Evolutionary conservation across 2,888 invertebrate species (phyloP).

Genomic region (Anaspis maculata): DNA sequence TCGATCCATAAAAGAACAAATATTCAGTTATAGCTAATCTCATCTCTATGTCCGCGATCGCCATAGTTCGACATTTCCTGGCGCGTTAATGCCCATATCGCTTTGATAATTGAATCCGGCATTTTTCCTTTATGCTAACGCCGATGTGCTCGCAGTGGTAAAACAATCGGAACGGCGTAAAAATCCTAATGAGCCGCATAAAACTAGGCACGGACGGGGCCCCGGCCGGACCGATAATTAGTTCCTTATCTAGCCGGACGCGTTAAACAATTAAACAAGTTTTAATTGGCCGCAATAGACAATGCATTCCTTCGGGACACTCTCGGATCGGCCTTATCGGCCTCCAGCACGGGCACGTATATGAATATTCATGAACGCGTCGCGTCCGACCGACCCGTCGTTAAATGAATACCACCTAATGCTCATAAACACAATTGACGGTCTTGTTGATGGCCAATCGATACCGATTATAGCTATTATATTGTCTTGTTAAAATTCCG

Average conservation of each 20-base stretch:
- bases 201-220: not conserved
- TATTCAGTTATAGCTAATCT: too few species aligned
- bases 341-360: not conserved
- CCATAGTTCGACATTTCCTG: too few species aligned
- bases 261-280: slow-evolving; percentile 10
- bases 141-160: not conserved
- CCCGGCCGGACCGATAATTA: slow-evolving; percentile 7
- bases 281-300: slow-evolving; percentile 13
- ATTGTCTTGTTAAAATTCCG: not conserved
- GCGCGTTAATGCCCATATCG: too few species aligned
- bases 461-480: slow-evolving; percentile 4
- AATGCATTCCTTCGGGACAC: slow-evolving; percentile 10
- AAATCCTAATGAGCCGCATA: slow-evolving; percentile 2
- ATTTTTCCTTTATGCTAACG: too few species aligned
- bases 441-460: slow-evolving; percentile 6
- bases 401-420: slow-evolving; percentile 5
- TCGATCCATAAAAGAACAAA: too few species aligned
- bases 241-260: slow-evolving; percentile 9
- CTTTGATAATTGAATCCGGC: too few species aligned
- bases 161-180: slow-evolving; percentile 8
- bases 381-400: too few species aligned
- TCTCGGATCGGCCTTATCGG: slow-evolving; percentile 6
- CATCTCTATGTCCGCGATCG: too few species aligned
- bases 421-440: slow-evolving; percentile 8
- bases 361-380: slow-evolving; percentile 7